phyloP scores from a whole-genome alignment of 2,888 invertebrate species.

The Podabrus alpinus region DNA sequence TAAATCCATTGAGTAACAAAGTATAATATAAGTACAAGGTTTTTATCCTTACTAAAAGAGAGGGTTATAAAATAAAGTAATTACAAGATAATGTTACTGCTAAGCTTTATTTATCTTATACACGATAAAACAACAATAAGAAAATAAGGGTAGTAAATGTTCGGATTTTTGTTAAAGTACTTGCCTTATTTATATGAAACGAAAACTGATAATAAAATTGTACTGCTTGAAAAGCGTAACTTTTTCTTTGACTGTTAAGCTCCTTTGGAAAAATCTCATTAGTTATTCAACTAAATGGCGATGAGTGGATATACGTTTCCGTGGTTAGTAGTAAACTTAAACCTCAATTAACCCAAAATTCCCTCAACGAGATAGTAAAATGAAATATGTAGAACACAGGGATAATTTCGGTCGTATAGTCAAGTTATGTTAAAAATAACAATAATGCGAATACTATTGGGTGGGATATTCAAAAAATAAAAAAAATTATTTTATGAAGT shows the following conservation, averaged over 20 bases:
- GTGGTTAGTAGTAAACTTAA: neutral
- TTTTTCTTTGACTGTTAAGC: neutral
- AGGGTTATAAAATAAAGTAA: slow-evolving; percentile 4
- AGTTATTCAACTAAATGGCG: neutral
- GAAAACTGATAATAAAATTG: neutral
- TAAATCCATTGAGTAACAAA: slow-evolving; percentile 8
- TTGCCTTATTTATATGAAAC: neutral
- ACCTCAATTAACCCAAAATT: neutral
- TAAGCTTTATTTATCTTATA: slow-evolving; percentile 5
- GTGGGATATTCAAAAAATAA: neutral
- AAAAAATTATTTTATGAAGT: neutral
- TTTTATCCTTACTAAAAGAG: slow-evolving; percentile 7
- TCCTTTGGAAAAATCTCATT: neutral
- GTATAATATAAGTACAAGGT: slow-evolving; percentile 5
- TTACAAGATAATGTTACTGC: slow-evolving; percentile 4
- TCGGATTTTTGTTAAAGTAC: neutral
- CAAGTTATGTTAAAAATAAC: neutral
- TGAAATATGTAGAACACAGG: neutral
- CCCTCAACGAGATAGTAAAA: too few species aligned
- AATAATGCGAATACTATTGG: neutral
- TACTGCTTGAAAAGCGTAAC: neutral
- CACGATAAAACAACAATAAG: slow-evolving; percentile 1
- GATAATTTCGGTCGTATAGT: neutral
- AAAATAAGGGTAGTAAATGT: neutral
- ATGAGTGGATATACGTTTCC: neutral